Evolutionary conservation across 2,797 vertebrate species (phyloP).

Genomic region (Ctenopoma multispine): DNA sequence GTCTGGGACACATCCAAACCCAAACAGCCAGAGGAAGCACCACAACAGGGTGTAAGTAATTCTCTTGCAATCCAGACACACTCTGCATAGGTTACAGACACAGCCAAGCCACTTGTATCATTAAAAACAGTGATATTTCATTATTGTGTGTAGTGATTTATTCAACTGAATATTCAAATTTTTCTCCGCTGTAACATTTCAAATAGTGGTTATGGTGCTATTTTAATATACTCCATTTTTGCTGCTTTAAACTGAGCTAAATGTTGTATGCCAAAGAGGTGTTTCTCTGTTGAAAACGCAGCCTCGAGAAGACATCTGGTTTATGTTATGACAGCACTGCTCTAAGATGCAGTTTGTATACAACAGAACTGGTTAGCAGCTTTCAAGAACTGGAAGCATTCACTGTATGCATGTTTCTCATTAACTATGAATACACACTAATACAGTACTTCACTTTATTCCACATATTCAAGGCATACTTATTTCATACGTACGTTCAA

Average conservation of each 20-base stretch:
- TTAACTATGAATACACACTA: constrained; percentile 45
- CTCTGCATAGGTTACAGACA: constrained; percentile 68
- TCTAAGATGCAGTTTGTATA: constrained; percentile 61
- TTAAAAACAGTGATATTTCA: constrained; percentile 55
- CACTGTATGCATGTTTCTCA: constrained; percentile 61
- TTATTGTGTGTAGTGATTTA: constrained; percentile 59
- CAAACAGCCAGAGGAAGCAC: constrained; percentile 68
- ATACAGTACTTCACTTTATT: constrained; percentile 33
- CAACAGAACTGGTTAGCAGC: constrained; percentile 60
- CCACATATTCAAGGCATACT: constrained; percentile 37
- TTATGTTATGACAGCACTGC: constrained; percentile 71
- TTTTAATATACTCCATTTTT: constrained; percentile 24
- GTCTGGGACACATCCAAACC: constrained; percentile 76
- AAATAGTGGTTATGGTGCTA: constrained; percentile 13
- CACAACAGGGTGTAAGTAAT: constrained; percentile 74
- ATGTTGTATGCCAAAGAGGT: constrained; percentile 43
- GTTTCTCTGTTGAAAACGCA: constrained; percentile 50
- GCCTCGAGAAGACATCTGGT: constrained; percentile 69
- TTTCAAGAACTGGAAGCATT: constrained; percentile 58
- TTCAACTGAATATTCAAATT: constrained; percentile 28
- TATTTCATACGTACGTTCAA: background rate
- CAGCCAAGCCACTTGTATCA: constrained; percentile 61
- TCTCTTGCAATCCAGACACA: constrained; percentile 66
- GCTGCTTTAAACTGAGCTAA: constrained; percentile 16
- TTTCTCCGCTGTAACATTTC: constrained; percentile 12